Conservation (phyloP, 1,140 invertebrate species). For the Diplogasteroides magnus region DNA sequence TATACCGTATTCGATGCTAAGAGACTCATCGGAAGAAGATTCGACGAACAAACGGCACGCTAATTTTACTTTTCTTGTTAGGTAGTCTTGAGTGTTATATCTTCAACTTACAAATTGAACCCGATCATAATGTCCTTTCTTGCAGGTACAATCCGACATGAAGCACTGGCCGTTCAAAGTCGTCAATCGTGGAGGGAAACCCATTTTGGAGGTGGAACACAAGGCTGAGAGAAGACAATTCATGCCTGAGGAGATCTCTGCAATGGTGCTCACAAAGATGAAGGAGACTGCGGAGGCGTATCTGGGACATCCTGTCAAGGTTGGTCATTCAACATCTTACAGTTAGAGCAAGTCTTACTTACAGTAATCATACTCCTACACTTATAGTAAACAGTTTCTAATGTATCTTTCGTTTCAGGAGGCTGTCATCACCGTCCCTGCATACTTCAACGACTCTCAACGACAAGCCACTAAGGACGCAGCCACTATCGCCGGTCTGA, state of each 20-base stretch:
- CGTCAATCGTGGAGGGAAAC: constrained; percentile 34
- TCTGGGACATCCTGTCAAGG: constrained; percentile 58
- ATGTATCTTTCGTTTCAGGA: too few species aligned
- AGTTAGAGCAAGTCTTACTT: too few species aligned
- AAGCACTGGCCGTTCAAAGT: constrained; percentile 70
- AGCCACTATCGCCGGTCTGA: constrained; percentile 64
- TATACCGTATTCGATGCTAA: constrained; percentile 78
- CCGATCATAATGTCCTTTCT: too few species aligned
- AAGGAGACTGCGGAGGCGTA: constrained; percentile 43
- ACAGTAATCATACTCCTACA: too few species aligned
- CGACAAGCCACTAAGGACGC: constrained; percentile 70
- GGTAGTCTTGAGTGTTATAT: too few species aligned
- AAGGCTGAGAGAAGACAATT: constrained; percentile 37
- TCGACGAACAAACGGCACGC: constrained; percentile 65
- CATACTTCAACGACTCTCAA: too few species aligned
- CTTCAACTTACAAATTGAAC: too few species aligned
- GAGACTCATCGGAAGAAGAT: constrained; percentile 64
- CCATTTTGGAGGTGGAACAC: constrained; percentile 34
- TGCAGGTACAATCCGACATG: constrained; percentile 69
- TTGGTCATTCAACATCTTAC: too few species aligned
- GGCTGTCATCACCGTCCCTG: constrained; percentile 59
- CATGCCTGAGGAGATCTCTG: constrained; percentile 41
- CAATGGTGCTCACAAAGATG: constrained; percentile 45
- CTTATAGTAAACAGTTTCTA: too few species aligned
- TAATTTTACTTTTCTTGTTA: too few species aligned